phyloP scores from a whole-genome alignment of 2,888 invertebrate genomes.

The Reticulitermes lucifugus region DNA sequence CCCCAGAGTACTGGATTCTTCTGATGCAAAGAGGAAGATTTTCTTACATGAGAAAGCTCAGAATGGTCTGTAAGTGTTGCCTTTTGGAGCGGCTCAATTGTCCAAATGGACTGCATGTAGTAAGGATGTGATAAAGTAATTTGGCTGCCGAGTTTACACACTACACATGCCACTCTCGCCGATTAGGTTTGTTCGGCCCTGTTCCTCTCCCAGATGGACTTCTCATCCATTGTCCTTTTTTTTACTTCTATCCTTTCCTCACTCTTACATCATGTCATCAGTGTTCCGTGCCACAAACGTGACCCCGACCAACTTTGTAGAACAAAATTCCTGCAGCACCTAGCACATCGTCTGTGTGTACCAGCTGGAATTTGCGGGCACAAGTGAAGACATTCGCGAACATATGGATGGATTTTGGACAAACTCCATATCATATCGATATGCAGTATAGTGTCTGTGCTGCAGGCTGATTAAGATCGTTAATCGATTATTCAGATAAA shows the following conservation, averaged over 20 bases:
- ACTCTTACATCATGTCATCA: neutral
- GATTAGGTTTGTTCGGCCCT: constrained; percentile 13
- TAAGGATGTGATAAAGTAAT: constrained; percentile 7
- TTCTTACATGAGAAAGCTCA: no score
- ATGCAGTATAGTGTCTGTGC: no score
- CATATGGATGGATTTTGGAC: no score
- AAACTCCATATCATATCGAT: no score
- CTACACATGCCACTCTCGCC: neutral
- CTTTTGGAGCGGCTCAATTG: neutral
- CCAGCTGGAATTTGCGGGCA: no score
- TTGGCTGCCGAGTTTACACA: neutral
- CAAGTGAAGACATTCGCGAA: no score
- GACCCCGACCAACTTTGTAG: no score
- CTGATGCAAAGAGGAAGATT: neutral
- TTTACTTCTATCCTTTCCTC: neutral
- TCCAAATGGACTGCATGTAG: constrained; percentile 4
- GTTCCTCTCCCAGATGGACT: neutral
- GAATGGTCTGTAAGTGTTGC: neutral
- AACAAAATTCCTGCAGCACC: no score
- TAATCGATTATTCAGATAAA: no score
- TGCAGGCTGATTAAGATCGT: no score
- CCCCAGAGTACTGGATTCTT: neutral
- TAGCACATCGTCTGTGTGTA: no score
- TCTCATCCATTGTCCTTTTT: neutral
- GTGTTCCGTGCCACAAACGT: neutral